Base-by-base conservation (phyloP, 2,113 vertebrate genomes). In the Syngnathoides biaculeatus region DNA sequence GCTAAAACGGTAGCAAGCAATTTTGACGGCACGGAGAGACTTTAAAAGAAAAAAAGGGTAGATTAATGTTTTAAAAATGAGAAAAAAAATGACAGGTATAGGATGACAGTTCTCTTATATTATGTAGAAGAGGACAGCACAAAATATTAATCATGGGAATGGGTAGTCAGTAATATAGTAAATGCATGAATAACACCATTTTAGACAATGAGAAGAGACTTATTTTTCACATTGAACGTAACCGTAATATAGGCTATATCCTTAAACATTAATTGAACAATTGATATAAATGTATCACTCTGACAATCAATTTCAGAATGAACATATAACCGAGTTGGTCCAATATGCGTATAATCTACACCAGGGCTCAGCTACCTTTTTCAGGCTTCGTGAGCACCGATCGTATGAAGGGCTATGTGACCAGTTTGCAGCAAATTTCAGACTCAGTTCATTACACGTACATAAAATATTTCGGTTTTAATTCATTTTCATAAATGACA, bases 51-150 rank as follows among this genome's bases (percentile, higher is more conserved):
- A 64, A 74, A 72, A 76, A 55, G 84, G 14, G 55, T 84, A 77
- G 82, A 78, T 86, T 77, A 84, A 75, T 65, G 82, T 75, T 77
- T 60, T 68, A 87, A 83, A 86, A 82, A 79, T n/a, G n/a, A n/a
- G n/a, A n/a, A n/a, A n/a, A n/a, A n/a, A n/a, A n/a, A n/a, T n/a
- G 69, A 26, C n/a, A 70, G 52, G 43, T 52, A 71, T 71, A 26
- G 38, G 67, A 72, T 75, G 61, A 72, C 67, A 35, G 61, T 65
- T 71, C 74, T 61, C 40, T 74, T 27, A 48, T 27, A 27, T 10
- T 12, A 55, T 26, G 24, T 7, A 22, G 11, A 5, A n/a, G 22
- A 42, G 35, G 27, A n/a, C 38, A 40, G 24, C 35, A 77, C 40
- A 77, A 24, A 74, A 13, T 26, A 60, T 40, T 75, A 64, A 10